These are phyloP conservation scores for Phrixothrix hirtus DNA, from an alignment of 2,888 invertebrate species.

Conservation along the genomic window DNA sequence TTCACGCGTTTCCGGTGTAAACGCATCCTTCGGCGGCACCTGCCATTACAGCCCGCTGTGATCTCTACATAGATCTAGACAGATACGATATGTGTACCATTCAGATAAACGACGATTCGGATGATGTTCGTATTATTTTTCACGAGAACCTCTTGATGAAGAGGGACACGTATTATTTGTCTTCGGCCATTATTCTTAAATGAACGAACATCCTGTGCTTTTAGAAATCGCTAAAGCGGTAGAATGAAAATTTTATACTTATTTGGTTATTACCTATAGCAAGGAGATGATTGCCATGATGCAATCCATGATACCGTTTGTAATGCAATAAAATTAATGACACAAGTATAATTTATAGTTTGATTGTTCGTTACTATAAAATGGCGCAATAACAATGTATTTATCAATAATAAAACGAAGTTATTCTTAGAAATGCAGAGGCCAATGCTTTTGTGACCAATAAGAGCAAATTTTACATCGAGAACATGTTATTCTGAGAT, in stretches of 20 bases:
- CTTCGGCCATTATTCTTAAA: conserved; percentile 11
- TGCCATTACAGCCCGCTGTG: conserved; percentile 23
- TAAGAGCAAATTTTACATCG: too few relatives aligned
- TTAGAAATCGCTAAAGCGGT: conserved; percentile 1
- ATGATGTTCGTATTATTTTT: conserved; percentile 35
- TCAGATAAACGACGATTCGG: conserved; percentile 21
- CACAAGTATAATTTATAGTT: conserved; percentile 19
- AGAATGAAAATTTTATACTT: neutral
- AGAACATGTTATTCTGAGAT: conserved; percentile 12
- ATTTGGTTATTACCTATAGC: neutral
- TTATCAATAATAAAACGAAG: conserved; percentile 33
- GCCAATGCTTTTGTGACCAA: too few relatives aligned
- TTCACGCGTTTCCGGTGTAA: conserved; percentile 40
- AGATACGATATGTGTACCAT: conserved; percentile 31
- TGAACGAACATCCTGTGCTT: conserved; percentile 34
- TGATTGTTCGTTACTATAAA: conserved; percentile 21
- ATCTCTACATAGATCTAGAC: conserved; percentile 30
- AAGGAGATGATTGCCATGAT: neutral
- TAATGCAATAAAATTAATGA: conserved; percentile 20
- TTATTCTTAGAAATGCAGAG: too few relatives aligned
- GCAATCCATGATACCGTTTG: conserved; percentile 16
- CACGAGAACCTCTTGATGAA: conserved; percentile 27
- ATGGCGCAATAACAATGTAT: conserved; percentile 25
- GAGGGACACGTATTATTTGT: conserved; percentile 31
- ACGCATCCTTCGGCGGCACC: conserved; percentile 31